These are phyloP conservation scores for Mus caroli DNA, from an alignment of 2,797 vertebrate species.

Conservation along the genomic window DNA sequence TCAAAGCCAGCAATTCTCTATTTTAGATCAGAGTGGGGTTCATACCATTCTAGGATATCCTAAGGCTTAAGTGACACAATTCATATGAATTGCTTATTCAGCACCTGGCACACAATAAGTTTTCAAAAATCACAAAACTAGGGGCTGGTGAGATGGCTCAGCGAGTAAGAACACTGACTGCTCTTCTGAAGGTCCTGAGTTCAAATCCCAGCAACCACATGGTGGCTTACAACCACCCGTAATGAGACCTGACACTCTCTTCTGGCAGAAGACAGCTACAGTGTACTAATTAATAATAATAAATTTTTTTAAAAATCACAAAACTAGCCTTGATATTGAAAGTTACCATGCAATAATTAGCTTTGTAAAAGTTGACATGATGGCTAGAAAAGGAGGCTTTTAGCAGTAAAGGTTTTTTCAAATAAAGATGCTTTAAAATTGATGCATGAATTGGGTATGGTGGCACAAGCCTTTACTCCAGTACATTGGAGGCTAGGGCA, in stretches of 20 bases:
- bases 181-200: no score
- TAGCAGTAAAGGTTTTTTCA: not conserved
- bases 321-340: not conserved
- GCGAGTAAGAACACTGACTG: no score
- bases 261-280: no score
- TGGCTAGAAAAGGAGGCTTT: not conserved
- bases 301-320: not conserved
- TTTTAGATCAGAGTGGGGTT: not conserved
- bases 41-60: not conserved
- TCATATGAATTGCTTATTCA: not conserved
- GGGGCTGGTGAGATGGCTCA: no score
- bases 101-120: not conserved
- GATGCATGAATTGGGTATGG: not conserved
- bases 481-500: not conserved
- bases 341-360: not conserved
- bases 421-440: not conserved
- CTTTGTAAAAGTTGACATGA: not conserved
- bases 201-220: no score
- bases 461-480: not conserved
- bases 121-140: not conserved
- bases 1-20: not conserved
- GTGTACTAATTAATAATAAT: no score
- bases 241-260: no score
- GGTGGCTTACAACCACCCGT: no score
- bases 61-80: not conserved